Evolutionary conservation across 2,888 invertebrate genomes (phyloP), one percentile per base, ranked within the genome.

Genomic region (Kuschelorhynchus macadamiae): DNA sequence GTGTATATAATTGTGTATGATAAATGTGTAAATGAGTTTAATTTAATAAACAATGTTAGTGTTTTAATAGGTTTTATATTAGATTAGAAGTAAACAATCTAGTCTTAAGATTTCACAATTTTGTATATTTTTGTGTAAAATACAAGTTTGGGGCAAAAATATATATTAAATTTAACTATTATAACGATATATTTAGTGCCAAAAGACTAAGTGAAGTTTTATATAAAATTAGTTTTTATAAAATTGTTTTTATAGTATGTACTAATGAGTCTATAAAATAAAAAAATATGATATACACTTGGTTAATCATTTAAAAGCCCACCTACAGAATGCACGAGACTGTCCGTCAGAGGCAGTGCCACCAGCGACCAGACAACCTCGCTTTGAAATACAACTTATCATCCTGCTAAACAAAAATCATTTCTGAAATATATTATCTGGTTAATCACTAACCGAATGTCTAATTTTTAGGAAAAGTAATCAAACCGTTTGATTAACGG

Each of bases 51-150:
- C 16, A 18, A 46, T 33, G 17, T 46, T 46, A 39, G 52, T 47
- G n/a, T 47, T 56, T 39, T n/a, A n/a, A n/a, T n/a, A n/a, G n/a
- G 33, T 44, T 39, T 41, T 44, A 67, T 57, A 39, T 56, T 36
- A 56, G 57, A 52, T 32, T 52, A 18, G 42, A 25, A 42, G 36
- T 49, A 50, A 49, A 44, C 16, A 63, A 44, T 44, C 52, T 42
- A 50, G 62, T 53, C 32, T 53, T 9, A 46, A 61, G 9, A 39
- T 25, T 5, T 44, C 53, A 55, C 39, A 49, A 25, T 41, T 56
- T 39, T 60, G 60, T 60, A 60, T 47, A 60, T 49, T 49, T 44
- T 57, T 46, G 46, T 57, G 57, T 52, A 50, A 42, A 30, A 50
- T 41, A 56, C 30, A 46, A 20, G 59, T 47, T n/a, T 3, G 18